phyloP scores from a whole-genome alignment of 2,113 vertebrate genomes.

The Mus pahari region DNA sequence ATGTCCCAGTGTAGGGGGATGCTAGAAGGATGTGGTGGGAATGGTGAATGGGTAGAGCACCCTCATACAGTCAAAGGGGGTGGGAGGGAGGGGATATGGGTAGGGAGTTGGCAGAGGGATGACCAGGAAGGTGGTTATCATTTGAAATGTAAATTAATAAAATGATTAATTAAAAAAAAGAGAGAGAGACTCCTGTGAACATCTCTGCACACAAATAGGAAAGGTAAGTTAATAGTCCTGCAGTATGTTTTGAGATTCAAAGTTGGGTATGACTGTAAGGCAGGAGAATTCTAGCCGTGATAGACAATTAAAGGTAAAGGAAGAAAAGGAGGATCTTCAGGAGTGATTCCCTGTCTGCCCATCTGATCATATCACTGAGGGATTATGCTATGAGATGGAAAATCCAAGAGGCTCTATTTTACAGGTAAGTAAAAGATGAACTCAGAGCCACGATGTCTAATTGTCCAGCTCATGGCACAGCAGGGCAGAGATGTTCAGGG shows the following conservation, averaged over 20 bases:
- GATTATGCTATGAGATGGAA: background rate
- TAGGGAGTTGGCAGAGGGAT: too few relatives aligned
- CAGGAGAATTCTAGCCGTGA: background rate
- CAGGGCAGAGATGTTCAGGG: accelerated
- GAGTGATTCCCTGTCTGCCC: background rate
- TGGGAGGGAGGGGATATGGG: accelerated
- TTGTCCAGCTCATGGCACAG: background rate
- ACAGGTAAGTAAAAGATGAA: background rate
- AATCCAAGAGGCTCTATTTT: background rate
- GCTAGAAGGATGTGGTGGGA: too few relatives aligned
- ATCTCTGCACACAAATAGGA: background rate
- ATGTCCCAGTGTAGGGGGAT: too few relatives aligned
- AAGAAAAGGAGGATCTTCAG: background rate
- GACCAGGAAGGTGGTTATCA: too few relatives aligned
- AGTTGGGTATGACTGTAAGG: background rate
- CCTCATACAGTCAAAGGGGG: too few relatives aligned
- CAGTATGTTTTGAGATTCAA: background rate
- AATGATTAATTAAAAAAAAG: too few relatives aligned
- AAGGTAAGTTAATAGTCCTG: background rate
- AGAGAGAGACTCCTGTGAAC: background rate
- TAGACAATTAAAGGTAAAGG: background rate
- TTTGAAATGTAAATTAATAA: too few relatives aligned
- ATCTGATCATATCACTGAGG: background rate
- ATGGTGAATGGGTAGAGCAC: too few relatives aligned
- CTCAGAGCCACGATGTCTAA: background rate